These are phyloP conservation scores for Resseliella maxima DNA, from an alignment of 2,888 invertebrate species.

Conservation along the genomic window DNA sequence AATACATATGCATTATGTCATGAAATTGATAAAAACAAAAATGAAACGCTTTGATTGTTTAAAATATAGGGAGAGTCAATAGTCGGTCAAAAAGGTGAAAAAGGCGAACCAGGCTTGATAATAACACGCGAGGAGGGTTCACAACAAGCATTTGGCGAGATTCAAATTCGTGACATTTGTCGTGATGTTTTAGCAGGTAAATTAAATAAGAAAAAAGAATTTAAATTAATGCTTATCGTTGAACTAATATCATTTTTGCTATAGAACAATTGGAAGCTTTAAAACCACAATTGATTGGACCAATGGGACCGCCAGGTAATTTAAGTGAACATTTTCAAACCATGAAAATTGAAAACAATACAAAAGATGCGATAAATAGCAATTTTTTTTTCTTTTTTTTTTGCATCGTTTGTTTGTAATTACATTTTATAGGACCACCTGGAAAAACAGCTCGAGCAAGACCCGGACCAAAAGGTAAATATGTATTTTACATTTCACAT, in stretches of 20 bases:
- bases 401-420: constrained; percentile 63
- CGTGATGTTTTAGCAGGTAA: constrained; percentile 82
- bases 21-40: too few species aligned
- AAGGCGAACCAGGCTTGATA: constrained; percentile 68
- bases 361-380: not conserved
- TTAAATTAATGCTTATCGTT: not conserved
- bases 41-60: too few species aligned
- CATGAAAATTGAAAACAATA: constrained; percentile 8
- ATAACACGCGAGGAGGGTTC: constrained; percentile 57
- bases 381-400: not conserved
- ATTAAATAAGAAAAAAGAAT: not conserved
- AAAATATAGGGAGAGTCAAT: not conserved
- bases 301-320: constrained; percentile 75
- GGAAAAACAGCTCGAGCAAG: constrained; percentile 80
- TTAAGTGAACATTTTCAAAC: constrained; percentile 44
- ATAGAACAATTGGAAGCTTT: constrained; percentile 82
- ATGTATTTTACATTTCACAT: too few species aligned
- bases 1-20: not conserved
- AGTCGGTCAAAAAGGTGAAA: constrained; percentile 67
- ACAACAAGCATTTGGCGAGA: constrained; percentile 72
- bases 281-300: constrained; percentile 72
- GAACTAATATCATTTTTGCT: constrained; percentile 55
- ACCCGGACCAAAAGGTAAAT: constrained; percentile 70
- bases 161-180: constrained; percentile 84
- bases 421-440: constrained; percentile 63